Evolutionary conservation across 2,888 invertebrate genomes (phyloP).

Genomic region (Ormyrus rosae): DNA sequence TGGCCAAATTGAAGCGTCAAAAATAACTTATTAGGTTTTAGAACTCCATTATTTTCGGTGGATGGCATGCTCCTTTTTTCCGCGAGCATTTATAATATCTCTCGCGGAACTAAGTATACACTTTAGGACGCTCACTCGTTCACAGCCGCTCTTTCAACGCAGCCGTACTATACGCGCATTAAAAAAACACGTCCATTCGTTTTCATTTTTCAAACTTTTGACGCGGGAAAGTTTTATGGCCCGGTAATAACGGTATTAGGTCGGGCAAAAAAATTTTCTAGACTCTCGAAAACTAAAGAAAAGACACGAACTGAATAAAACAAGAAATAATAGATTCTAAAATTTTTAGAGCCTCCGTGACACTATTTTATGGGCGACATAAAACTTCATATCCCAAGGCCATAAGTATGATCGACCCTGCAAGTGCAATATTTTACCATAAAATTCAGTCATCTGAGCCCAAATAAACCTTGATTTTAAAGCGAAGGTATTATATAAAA

Average conservation of each 20-base stretch:
- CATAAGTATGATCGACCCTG: constrained; percentile 14
- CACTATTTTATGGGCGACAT: constrained; percentile 19
- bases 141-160: no score
- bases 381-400: constrained; percentile 22
- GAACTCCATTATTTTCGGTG: no score
- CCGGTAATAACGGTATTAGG: neutral
- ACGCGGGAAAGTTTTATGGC: neutral
- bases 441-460: neutral
- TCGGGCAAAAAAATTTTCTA: neutral
- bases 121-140: no score
- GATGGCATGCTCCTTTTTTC: no score
- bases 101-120: no score
- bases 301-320: constrained; percentile 25
- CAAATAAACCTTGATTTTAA: constrained; percentile 1
- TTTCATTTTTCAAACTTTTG: no score
- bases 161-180: no score
- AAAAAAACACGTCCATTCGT: no score
- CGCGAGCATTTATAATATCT: no score
- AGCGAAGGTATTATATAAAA: no score
- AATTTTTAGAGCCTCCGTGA: constrained; percentile 32
- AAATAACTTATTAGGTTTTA: no score
- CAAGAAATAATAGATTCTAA: constrained; percentile 39
- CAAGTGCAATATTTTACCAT: constrained; percentile 13
- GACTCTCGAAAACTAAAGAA: constrained; percentile 5
- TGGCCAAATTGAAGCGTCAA: no score